Conservation (phyloP, 2,113 vertebrate species). For the Raphicerus campestris region DNA sequence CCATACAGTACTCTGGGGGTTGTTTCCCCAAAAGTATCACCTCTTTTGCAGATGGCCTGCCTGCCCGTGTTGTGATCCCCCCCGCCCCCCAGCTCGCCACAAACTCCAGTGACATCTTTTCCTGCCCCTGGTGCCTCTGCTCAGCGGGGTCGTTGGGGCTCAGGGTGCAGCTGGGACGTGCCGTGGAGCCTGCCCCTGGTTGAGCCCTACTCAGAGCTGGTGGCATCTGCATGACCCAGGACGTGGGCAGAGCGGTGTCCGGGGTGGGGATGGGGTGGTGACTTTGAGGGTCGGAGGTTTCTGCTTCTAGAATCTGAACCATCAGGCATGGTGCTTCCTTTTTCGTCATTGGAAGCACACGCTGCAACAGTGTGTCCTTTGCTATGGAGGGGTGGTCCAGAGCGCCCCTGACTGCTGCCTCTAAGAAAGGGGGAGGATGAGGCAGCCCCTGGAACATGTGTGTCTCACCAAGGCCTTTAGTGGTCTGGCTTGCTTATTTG, state of each 20-base stretch:
- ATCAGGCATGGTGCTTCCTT: not conserved
- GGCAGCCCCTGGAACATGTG: not conserved
- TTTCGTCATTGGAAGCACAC: rapidly evolving
- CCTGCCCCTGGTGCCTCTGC: rapidly evolving
- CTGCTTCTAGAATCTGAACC: not conserved
- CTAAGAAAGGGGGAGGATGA: rapidly evolving
- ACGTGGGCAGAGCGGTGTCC: not conserved
- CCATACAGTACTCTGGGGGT: not conserved
- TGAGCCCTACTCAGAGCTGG: not conserved
- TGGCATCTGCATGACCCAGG: rapidly evolving
- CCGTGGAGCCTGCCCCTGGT: not conserved
- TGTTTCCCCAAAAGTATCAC: not conserved
- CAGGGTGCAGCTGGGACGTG: not conserved
- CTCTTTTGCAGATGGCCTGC: too few species aligned
- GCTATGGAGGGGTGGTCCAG: not conserved
- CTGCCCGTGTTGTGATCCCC: not conserved
- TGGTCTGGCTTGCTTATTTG: not conserved
- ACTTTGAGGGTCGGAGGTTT: not conserved
- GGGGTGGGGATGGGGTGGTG: not conserved
- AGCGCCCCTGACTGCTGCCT: too few species aligned
- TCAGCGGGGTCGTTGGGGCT: not conserved
- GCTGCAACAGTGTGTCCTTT: not conserved
- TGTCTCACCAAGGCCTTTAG: not conserved
- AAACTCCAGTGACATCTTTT: not conserved
- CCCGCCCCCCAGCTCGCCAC: too few species aligned